Conservation (phyloP, 2,797 vertebrate genomes). For the Acrossocheilus wenchowensis region DNA sequence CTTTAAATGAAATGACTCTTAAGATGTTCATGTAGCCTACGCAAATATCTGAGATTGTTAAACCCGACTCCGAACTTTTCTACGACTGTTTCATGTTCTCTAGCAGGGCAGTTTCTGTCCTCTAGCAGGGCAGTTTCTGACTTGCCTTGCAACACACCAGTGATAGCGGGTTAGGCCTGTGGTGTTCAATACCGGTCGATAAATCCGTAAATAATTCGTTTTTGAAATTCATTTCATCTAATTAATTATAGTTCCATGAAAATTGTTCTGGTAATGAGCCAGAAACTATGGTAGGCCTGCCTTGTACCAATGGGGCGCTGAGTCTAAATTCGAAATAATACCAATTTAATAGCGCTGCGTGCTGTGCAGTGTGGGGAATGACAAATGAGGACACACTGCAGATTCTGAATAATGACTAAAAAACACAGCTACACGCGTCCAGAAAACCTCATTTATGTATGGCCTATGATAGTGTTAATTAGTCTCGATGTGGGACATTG, state of each 20-base stretch:
- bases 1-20: not conserved
- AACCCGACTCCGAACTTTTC: not conserved
- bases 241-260: slow-evolving; percentile 76
- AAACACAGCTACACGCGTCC: slow-evolving; percentile 9
- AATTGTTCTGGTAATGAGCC: slow-evolving; percentile 46
- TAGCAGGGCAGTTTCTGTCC: slow-evolving; percentile 73
- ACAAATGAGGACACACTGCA: slow-evolving; percentile 39
- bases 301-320: slow-evolving; percentile 36
- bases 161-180: slow-evolving; percentile 75
- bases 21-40: not conserved
- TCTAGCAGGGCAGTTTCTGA: slow-evolving; percentile 74
- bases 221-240: slow-evolving; percentile 81
- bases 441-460: slow-evolving; percentile 19
- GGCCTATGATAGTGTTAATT: slow-evolving; percentile 3
- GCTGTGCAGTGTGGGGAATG: slow-evolving; percentile 30
- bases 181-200: slow-evolving; percentile 80
- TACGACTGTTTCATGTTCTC: slow-evolving; percentile 47
- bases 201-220: slow-evolving; percentile 82
- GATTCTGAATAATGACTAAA: slow-evolving; percentile 30
- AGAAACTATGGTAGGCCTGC: slow-evolving; percentile 15
- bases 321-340: slow-evolving; percentile 24
- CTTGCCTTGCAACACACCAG: slow-evolving; percentile 72
- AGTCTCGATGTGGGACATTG: not conserved
- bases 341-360: slow-evolving; percentile 33
- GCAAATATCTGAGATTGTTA: not conserved